Evolutionary conservation across 2,113 vertebrate species (phyloP).

Genomic region (Rhinogobius similis): DNA sequence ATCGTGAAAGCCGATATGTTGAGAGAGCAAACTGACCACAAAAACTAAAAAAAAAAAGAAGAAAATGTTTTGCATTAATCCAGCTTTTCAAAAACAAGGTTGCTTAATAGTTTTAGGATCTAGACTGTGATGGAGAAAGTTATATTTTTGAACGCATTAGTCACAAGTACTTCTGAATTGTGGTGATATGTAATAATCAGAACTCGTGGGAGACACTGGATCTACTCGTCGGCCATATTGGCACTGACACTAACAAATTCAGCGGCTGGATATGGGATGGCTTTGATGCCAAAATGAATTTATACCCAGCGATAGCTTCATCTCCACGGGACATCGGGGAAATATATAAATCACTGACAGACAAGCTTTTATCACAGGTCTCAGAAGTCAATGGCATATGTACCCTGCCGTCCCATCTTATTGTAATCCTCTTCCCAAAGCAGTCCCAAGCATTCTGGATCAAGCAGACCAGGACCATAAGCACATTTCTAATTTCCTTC

Average conservation of each 20-base stretch:
- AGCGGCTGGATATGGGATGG: constrained; percentile 30
- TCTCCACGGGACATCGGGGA: constrained; percentile 19
- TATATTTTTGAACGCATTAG: neutral
- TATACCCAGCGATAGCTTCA: constrained; percentile 41
- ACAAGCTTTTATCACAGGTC: constrained; percentile 5
- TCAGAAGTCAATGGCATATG: constrained; percentile 5
- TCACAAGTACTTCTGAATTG: constrained; percentile 23
- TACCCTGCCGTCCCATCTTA: neutral
- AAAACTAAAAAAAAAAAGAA: too few relatives aligned
- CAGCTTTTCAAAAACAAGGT: neutral
- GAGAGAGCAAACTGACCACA: too few relatives aligned
- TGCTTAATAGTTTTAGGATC: neutral
- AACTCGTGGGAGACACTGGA: constrained; percentile 31
- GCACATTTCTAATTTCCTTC: neutral
- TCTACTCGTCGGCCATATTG: constrained; percentile 40
- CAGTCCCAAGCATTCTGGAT: neutral
- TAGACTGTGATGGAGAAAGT: neutral
- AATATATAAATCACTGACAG: constrained; percentile 18
- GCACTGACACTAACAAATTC: constrained; percentile 62
- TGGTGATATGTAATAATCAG: constrained; percentile 47
- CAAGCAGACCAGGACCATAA: neutral
- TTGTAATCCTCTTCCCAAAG: neutral
- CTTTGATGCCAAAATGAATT: constrained; percentile 61
- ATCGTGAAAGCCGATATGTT: too few relatives aligned
- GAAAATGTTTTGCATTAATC: neutral